Evolutionary conservation across 2,113 vertebrate species (phyloP).

Genomic region (Geococcyx californianus): DNA sequence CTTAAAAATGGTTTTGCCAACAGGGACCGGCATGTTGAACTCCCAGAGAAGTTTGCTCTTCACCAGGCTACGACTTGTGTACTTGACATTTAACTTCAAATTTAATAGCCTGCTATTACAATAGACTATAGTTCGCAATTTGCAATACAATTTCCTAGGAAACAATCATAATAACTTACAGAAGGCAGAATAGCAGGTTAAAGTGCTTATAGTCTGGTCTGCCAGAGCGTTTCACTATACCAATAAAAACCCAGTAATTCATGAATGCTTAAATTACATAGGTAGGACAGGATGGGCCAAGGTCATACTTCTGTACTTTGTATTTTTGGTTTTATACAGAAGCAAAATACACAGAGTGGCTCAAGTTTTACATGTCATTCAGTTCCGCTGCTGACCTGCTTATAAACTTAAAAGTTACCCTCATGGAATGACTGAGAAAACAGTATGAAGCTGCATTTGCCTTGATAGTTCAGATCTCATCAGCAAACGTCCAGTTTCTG

Average conservation of each 20-base stretch:
- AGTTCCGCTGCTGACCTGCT: constrained; percentile 17
- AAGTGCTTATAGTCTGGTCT: not conserved
- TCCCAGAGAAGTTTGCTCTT: not conserved
- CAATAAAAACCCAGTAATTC: not conserved
- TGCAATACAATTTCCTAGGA: not conserved
- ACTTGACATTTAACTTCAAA: not conserved
- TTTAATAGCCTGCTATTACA: not conserved
- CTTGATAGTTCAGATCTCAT: constrained; percentile 36
- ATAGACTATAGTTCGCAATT: not conserved
- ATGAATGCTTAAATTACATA: not conserved
- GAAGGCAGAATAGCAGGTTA: not conserved
- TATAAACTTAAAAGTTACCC: constrained; percentile 9
- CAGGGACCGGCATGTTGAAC: not conserved
- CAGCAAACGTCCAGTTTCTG: constrained; percentile 56
- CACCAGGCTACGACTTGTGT: not conserved
- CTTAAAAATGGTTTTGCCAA: not conserved
- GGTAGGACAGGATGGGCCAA: not conserved
- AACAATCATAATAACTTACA: not conserved
- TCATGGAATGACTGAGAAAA: constrained; percentile 12
- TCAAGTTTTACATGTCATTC: constrained; percentile 3
- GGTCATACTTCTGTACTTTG: not conserved
- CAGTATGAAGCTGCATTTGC: constrained; percentile 37
- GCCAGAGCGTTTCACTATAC: not conserved
- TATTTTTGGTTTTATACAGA: not conserved
- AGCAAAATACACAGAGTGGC: constrained; percentile 12